Conservation (phyloP, 2,113 vertebrate genomes). For the Azemiops feae region DNA sequence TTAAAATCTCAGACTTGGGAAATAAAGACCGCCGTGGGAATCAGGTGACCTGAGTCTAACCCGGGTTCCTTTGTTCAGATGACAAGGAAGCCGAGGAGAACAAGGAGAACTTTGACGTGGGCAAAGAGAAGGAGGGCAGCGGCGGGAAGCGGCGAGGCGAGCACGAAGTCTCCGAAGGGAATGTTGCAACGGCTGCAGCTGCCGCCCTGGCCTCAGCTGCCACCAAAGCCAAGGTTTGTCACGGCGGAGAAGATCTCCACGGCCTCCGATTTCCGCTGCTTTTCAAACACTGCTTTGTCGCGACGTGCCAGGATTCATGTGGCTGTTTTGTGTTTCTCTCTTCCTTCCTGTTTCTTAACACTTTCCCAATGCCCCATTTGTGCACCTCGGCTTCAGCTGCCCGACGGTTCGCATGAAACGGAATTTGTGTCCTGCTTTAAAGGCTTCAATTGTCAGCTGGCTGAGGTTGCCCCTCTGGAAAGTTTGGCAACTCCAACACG, state of each 20-base stretch:
- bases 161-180: slow-evolving; percentile 90
- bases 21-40: fast-evolving
- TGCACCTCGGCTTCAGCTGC: slow-evolving; percentile 4
- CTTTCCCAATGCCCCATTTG: slow-evolving; percentile 6
- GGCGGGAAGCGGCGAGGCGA: slow-evolving; percentile 86
- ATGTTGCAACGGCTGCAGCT: slow-evolving; percentile 93
- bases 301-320: fast-evolving
- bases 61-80: slow-evolving; percentile 56
- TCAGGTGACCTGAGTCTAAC: fast-evolving
- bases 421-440: background rate
- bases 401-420: background rate
- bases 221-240: slow-evolving; percentile 95
- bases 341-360: background rate
- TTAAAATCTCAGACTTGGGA: fast-evolving
- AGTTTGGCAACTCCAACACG: background rate
- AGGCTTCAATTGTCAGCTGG: slow-evolving; percentile 2
- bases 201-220: slow-evolving; percentile 96
- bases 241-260: fast-evolving
- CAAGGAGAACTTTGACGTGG: slow-evolving; percentile 74
- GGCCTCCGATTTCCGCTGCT: fast-evolving
- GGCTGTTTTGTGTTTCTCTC: background rate
- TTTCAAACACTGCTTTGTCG: background rate
- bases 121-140: slow-evolving; percentile 78
- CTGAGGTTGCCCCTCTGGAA: background rate
- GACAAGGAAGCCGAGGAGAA: slow-evolving; percentile 87